A percentile compares a stretch with the other conserved stretches of the same genome.
phyloP scores from a whole-genome alignment of 1,140 invertebrate genomes.

The Drosophila tsacasi region DNA sequence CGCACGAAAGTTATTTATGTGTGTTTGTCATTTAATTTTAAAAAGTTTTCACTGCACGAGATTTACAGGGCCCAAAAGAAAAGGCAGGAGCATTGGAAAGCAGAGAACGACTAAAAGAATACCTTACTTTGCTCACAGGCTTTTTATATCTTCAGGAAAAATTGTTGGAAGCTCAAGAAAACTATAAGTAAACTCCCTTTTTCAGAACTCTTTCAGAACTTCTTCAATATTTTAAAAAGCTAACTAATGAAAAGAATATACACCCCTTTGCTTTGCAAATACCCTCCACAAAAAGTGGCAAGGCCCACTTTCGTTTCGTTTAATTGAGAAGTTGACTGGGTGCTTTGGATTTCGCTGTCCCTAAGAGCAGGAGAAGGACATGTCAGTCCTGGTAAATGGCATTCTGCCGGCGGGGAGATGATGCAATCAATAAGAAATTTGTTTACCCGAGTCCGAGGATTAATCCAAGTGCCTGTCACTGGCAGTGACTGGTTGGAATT shows the following conservation, averaged over 20 bases:
- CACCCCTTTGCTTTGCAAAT: not conserved
- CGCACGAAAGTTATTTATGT: constrained; percentile 65
- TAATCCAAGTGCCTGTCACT: constrained; percentile 25
- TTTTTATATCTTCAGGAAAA: not conserved
- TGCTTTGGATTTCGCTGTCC: constrained; percentile 4
- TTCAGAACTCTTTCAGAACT: accelerated
- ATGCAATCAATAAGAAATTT: constrained; percentile 71
- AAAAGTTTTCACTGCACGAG: constrained; percentile 75
- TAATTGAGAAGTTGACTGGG: constrained; percentile 74
- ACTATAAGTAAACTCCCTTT: not conserved
- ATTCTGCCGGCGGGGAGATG: constrained; percentile 27
- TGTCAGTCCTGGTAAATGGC: constrained; percentile 14
- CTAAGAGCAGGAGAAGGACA: not conserved
- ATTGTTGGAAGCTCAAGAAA: accelerated
- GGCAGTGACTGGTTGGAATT: constrained; percentile 2
- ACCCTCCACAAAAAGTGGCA: not conserved
- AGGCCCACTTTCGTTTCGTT: constrained; percentile 50
- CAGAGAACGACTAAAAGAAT: not conserved
- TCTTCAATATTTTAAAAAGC: too few relatives aligned
- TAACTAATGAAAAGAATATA: too few relatives aligned
- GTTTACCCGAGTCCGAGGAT: constrained; percentile 37
- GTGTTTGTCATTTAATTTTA: constrained; percentile 77
- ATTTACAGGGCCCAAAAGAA: constrained; percentile 49
- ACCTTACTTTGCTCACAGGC: not conserved
- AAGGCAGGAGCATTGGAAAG: not conserved